Evolutionary conservation across 2,888 invertebrate genomes (phyloP).

Genomic region (Zaprionus lineosus): DNA sequence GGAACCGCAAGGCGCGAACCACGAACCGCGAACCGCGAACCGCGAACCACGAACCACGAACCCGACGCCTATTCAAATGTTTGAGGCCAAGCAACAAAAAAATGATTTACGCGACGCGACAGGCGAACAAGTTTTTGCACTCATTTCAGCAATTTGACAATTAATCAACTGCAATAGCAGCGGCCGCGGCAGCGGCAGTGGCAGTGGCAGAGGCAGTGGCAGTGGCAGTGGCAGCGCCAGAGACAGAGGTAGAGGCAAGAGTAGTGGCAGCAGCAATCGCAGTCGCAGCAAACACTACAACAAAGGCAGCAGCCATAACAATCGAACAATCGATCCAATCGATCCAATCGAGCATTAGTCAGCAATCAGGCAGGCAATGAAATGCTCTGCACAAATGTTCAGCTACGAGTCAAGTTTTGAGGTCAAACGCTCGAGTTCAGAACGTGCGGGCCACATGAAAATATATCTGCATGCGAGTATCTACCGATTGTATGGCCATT

Average conservation of each 20-base stretch:
- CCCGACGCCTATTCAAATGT: slow-evolving; percentile 21
- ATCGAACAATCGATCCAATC: slow-evolving; percentile 50
- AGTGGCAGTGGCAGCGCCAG: too few species aligned
- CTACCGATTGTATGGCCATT: slow-evolving; percentile 55
- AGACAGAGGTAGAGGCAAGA: too few species aligned
- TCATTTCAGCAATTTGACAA: slow-evolving; percentile 77
- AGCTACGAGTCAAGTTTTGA: slow-evolving; percentile 46
- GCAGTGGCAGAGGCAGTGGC: too few species aligned
- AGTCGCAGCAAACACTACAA: neutral
- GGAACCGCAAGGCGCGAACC: neutral
- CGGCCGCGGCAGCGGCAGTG: slow-evolving; percentile 34
- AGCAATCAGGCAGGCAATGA: slow-evolving; percentile 56
- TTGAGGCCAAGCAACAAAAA: slow-evolving; percentile 34
- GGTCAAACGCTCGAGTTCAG: slow-evolving; percentile 68
- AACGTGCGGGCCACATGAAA: slow-evolving; percentile 65
- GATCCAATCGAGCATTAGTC: slow-evolving; percentile 58
- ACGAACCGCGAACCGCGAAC: slow-evolving; percentile 29
- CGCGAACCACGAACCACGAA: slow-evolving; percentile 26
- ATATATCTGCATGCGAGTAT: slow-evolving; percentile 40
- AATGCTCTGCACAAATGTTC: slow-evolving; percentile 53
- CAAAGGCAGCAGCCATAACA: slow-evolving; percentile 20
- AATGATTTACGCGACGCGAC: slow-evolving; percentile 71
- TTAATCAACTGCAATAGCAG: slow-evolving; percentile 70
- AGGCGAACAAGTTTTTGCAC: slow-evolving; percentile 77
- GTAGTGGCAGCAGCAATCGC: slow-evolving; percentile 17